Base-by-base conservation (phyloP, 1,140 invertebrate species). In the Trichoplusia ni region DNA sequence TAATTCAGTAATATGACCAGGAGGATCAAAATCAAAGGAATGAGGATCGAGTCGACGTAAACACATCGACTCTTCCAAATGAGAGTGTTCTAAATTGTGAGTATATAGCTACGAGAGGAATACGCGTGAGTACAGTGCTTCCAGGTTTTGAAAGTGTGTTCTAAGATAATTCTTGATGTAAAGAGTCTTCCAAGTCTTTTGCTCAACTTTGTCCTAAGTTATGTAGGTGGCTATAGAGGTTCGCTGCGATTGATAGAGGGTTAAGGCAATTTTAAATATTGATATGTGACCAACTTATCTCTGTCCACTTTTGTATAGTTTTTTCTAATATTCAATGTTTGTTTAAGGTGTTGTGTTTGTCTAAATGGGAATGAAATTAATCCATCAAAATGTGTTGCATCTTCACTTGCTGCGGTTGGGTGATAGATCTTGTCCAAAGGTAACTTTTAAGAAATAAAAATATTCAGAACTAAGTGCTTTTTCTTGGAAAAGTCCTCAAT, bases 351-450 rank as follows among this genome's bases (percentile, higher is more conserved):
- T 42, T 44, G 31, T 40, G 13, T 37, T 31, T 7, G 25, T 44
- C 31, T 63, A 61, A 60, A 64, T 37, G 38, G 40, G 18, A 66
- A 23, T 18, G 33, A 64, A 59, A 51, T 6, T 69, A 65, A 44
- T 5, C 37, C 4, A 60, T 31, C 65, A 79, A 27, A 62, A 87
- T 87, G 84, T 87, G 84, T 51, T 86, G 83, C 49, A 81, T 88
- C 51, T 88, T 88, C 65, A 88, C 83, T 0, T 84, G 77, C 44
- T 81, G 74, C 49, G 83, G 79, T 29, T 87, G 84, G 83, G 69
- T 83, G 62, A 69, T 87, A 19, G 84, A 87, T 80, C 72, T 85
- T 2, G 23, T 85, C 21, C 82, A 87, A 69, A 85, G 84, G 82
- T 86, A 76, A 65, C 9, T 29, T 13, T 46, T 38, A 27, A 23